Evolutionary conservation across 1,140 invertebrate species (phyloP).

Genomic region (Sycophila sp.): DNA sequence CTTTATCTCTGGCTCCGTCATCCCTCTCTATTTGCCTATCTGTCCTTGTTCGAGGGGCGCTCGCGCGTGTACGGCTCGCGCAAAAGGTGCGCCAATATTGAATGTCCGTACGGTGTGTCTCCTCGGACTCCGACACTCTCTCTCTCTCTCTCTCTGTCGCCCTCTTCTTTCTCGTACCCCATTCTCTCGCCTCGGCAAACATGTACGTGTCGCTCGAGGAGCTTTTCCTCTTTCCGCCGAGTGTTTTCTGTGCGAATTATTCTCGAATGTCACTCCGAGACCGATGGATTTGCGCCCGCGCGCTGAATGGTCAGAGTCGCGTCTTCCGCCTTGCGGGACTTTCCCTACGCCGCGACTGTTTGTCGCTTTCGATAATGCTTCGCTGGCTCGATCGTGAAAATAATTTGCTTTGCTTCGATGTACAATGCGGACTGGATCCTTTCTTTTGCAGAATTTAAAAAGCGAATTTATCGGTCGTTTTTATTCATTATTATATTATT

Average conservation of each 20-base stretch:
- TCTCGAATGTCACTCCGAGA: slow-evolving; percentile 15
- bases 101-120: slow-evolving; percentile 43
- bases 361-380: too few relatives aligned
- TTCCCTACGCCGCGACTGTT: too few relatives aligned
- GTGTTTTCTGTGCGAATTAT: slow-evolving; percentile 26
- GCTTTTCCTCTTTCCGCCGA: not conserved
- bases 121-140: not conserved
- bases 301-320: too few relatives aligned
- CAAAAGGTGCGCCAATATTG: slow-evolving; percentile 54
- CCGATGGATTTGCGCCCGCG: too few relatives aligned
- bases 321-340: too few relatives aligned
- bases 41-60: not conserved
- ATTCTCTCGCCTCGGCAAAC: not conserved
- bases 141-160: not conserved
- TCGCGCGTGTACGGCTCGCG: slow-evolving; percentile 33
- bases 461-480: too few relatives aligned
- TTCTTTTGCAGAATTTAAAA: too few relatives aligned
- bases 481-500: too few relatives aligned
- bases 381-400: too few relatives aligned
- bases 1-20: not conserved
- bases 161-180: not conserved
- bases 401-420: too few relatives aligned
- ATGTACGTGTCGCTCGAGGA: not conserved
- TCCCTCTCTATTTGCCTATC: slow-evolving; percentile 22
- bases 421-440: too few relatives aligned